phyloP scores from a whole-genome alignment of 2,888 invertebrate species.

The Phaonia tiefii region DNA sequence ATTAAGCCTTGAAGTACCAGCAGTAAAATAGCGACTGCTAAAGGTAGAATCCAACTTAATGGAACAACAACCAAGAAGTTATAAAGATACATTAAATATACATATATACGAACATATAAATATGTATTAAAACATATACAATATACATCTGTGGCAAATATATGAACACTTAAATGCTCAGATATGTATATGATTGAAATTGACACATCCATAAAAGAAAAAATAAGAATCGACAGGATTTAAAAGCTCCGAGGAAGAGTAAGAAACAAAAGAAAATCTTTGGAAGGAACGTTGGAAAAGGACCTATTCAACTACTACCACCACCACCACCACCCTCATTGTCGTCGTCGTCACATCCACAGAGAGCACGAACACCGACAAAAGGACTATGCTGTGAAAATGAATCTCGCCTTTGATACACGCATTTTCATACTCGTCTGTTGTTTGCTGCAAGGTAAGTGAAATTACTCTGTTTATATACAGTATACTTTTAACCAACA shows the following conservation, averaged over 20 bases:
- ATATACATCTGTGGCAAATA: neutral
- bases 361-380: slow-evolving; percentile 65
- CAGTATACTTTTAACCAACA: no score
- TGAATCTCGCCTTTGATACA: slow-evolving; percentile 78
- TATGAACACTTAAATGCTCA: no score
- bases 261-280: slow-evolving; percentile 6
- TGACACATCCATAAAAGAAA: slow-evolving; percentile 10
- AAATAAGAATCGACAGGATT: slow-evolving; percentile 25
- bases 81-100: neutral
- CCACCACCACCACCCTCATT: no score
- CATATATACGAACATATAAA: neutral
- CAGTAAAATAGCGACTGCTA: neutral
- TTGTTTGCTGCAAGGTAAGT: slow-evolving; percentile 77
- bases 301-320: slow-evolving; percentile 20
- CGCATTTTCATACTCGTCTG: slow-evolving; percentile 77
- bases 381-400: slow-evolving; percentile 79
- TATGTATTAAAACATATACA: slow-evolving; percentile 1
- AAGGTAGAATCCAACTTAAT: neutral
- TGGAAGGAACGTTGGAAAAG: slow-evolving; percentile 3
- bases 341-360: no score
- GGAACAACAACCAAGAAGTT: neutral
- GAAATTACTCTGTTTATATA: neutral
- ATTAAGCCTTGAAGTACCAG: neutral
- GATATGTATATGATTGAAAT: no score
- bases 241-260: slow-evolving; percentile 5